Conservation (phyloP, 2,797 vertebrate species). For the Aplochiton taeniatus region DNA sequence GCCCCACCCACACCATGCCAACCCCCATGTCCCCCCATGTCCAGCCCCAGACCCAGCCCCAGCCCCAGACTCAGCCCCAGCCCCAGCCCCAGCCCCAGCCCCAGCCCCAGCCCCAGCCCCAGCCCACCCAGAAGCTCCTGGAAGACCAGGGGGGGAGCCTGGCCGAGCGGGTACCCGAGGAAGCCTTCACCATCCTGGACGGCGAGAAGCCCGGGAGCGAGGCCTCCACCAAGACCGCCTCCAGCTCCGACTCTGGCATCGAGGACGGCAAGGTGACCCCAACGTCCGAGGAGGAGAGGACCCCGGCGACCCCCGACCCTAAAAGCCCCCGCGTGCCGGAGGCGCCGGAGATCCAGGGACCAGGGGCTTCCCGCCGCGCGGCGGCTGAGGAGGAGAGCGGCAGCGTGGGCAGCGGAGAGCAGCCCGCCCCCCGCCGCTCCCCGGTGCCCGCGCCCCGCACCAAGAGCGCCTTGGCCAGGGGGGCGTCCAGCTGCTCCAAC, state of each 20-base stretch:
- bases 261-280: conserved; percentile 74
- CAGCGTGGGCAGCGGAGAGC: neutral
- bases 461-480: conserved; percentile 17
- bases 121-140: conserved; percentile 19
- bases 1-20: conserved; percentile 39
- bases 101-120: neutral
- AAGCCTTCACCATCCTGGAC: conserved; percentile 54
- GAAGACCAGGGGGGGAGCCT: conserved; percentile 45
- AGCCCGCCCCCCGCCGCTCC: conserved; percentile 2
- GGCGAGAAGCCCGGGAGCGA: conserved; percentile 73
- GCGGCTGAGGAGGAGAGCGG: neutral
- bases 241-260: conserved; percentile 67
- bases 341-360: neutral
- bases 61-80: conserved; percentile 11
- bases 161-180: conserved; percentile 42
- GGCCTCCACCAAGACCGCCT: conserved; percentile 64
- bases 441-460: neutral
- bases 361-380: neutral
- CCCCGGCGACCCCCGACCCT: conserved; percentile 61
- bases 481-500: conserved; percentile 12
- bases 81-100: conserved; percentile 13
- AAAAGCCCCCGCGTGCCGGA: conserved; percentile 14
- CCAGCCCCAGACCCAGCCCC: neutral
- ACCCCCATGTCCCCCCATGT: conserved; percentile 36
- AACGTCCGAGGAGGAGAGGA: conserved; percentile 76